These are phyloP conservation scores for Caenorhabditis sp. DNA, from an alignment of 2,888 invertebrate species.

Conservation along the genomic window DNA sequence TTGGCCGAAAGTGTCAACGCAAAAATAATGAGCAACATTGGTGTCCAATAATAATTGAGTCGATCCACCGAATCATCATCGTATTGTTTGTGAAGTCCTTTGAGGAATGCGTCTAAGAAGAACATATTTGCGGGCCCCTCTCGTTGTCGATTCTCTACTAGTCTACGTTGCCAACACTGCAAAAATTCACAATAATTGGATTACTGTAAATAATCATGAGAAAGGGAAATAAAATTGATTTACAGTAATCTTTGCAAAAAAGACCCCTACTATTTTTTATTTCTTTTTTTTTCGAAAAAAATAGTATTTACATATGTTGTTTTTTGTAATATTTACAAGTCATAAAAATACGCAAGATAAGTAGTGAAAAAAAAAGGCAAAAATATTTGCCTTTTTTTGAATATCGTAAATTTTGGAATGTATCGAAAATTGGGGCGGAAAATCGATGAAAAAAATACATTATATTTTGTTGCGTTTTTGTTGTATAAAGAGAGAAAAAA, in stretches of 20 bases:
- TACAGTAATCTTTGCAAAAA: not conserved
- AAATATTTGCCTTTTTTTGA: not conserved
- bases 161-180: not conserved
- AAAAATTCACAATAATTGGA: not conserved
- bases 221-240: not conserved
- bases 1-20: constrained; percentile 69
- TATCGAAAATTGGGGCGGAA: not conserved
- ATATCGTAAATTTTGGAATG: not conserved
- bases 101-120: constrained; percentile 70
- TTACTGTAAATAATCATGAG: not conserved
- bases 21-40: constrained; percentile 69
- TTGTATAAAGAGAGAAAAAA: not conserved
- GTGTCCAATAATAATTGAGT: constrained; percentile 70
- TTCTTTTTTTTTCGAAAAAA: not conserved
- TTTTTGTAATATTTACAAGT: not conserved
- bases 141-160: not conserved
- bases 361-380: too few relatives aligned
- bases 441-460: not conserved
- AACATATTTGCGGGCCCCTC: constrained; percentile 51
- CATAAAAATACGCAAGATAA: not conserved
- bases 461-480: not conserved
- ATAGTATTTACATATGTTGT: not conserved
- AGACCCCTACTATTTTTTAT: too few relatives aligned
- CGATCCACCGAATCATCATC: constrained; percentile 70
- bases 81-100: constrained; percentile 69